These are phyloP conservation scores for Cacatua alba DNA, from an alignment of 2,113 vertebrate species.

Conservation along the genomic window DNA sequence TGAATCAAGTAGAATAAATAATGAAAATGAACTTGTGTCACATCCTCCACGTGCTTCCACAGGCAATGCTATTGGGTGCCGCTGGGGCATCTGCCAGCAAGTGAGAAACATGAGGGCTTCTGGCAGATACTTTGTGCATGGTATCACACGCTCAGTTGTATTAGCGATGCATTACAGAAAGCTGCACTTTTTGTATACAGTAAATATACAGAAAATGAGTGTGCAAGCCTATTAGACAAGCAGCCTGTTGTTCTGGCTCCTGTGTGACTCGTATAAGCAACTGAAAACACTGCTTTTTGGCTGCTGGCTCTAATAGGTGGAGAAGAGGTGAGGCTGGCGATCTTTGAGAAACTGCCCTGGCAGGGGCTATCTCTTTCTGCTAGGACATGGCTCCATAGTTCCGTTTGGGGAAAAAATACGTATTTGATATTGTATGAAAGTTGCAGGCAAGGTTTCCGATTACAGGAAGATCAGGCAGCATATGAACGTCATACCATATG, in stretches of 20 bases:
- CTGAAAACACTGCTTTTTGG: neutral
- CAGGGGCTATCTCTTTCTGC: neutral
- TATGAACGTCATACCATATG: neutral
- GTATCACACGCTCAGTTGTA: neutral
- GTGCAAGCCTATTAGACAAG: neutral
- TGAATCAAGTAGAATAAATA: neutral
- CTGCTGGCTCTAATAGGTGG: neutral
- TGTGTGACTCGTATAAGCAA: neutral
- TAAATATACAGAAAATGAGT: neutral
- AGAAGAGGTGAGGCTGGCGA: neutral
- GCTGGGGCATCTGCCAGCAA: neutral
- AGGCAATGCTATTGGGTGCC: neutral
- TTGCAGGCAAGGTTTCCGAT: neutral
- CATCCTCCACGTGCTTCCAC: neutral
- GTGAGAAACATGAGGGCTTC: neutral
- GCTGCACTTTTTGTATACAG: neutral
- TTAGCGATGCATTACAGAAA: neutral
- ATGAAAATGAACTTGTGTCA: neutral
- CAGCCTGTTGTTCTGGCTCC: neutral
- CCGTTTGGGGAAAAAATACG: neutral
- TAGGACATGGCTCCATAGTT: neutral
- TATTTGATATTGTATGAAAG: neutral
- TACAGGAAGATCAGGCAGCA: neutral
- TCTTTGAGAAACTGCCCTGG: neutral
- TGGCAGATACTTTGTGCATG: neutral